A percentile compares a stretch with the other conserved stretches of the same genome.
phyloP scores from a whole-genome alignment of 2,888 invertebrate species.

The Drosophila glabriapex region DNA sequence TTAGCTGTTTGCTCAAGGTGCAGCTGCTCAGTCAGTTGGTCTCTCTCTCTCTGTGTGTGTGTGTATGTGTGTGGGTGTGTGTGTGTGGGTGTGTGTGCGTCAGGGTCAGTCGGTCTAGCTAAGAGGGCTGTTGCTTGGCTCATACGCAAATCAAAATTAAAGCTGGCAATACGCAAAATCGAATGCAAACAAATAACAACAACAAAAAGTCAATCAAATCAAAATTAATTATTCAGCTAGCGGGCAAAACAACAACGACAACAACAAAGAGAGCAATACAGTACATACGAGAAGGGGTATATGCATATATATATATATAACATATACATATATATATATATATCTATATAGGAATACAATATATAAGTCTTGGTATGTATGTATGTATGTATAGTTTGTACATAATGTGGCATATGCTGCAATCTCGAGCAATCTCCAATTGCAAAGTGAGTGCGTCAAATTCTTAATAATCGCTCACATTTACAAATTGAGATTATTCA shows the following conservation, averaged over 20 bases:
- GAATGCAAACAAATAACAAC: conserved; percentile 14
- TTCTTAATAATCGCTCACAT: conserved; percentile 90
- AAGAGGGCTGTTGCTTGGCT: conserved; percentile 18
- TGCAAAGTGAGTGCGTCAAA: conserved; percentile 85
- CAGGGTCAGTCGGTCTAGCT: conserved; percentile 18
- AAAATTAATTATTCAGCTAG: conserved; percentile 19
- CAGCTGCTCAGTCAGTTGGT: conserved; percentile 16
- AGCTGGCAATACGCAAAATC: conserved; percentile 10
- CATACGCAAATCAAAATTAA: conserved; percentile 22
- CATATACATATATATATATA: conserved; percentile 15
- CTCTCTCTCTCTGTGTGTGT: background rate
- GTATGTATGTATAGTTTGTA: conserved; percentile 28
- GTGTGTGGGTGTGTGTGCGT: background rate
- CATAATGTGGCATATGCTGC: conserved; percentile 78
- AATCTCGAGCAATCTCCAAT: conserved; percentile 85
- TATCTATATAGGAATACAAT: conserved; percentile 16
- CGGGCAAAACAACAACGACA: conserved; percentile 43
- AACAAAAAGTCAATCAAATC: conserved; percentile 14
- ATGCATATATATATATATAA: conserved; percentile 28
- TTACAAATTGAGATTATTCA: conserved; percentile 99
- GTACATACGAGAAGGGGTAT: conserved; percentile 28
- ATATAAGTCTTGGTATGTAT: conserved; percentile 14
- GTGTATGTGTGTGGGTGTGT: background rate
- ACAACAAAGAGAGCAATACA: conserved; percentile 36
- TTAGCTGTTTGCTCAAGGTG: conserved; percentile 32